Base-by-base conservation (phyloP, 2,797 vertebrate species). In the Psittacula echo region DNA sequence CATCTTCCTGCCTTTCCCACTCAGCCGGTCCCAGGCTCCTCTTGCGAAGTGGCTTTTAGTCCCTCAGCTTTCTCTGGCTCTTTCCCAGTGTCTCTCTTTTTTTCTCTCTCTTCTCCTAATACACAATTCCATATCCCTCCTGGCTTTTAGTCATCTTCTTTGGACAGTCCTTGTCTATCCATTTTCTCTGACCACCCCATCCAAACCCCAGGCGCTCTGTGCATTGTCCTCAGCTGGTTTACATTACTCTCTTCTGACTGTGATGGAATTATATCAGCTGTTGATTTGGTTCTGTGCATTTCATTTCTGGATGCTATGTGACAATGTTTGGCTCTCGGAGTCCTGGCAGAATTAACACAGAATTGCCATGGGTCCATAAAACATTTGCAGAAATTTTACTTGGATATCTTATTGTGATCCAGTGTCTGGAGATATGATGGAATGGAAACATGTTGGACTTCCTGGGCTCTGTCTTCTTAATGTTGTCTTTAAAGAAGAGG, bases 1-100 rank as follows among this genome's bases (percentile, higher is more conserved):
- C 87, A 94, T 95, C 87, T 93, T 93, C 66, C 81, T 93, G 87
- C 87, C 81, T 80, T 95, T 95, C 90, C 85, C 78, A 83, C 92
- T 80, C 62, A 58, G n/a, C 39, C 61, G 44, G 81, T 65, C 75
- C 68, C 72, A 93, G 78, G 32, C 71, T 95, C 15, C 50, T 95
- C 68, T 80, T 83, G 61, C 34, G 47, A 54, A 94, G 75, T 50
- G 88, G 78, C 42, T 95, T 85, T 89, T 72, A 87, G 81, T 83
- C 78, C 73, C 42, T 66, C 53, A 54, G 9, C 34, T 54, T 93
- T 79, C 71, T 79, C 72, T 95, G 90, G 50, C 88, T 87, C 41
- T 82, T 85, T 91, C 78, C 68, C 78, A 77, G 51, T 83, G 73
- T 92, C 34, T 44, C 9, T 60, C 5, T 75, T 19, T 74, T 80